Base-by-base conservation (phyloP, 2,797 vertebrate genomes). In the Lycodopsis pacificus region DNA sequence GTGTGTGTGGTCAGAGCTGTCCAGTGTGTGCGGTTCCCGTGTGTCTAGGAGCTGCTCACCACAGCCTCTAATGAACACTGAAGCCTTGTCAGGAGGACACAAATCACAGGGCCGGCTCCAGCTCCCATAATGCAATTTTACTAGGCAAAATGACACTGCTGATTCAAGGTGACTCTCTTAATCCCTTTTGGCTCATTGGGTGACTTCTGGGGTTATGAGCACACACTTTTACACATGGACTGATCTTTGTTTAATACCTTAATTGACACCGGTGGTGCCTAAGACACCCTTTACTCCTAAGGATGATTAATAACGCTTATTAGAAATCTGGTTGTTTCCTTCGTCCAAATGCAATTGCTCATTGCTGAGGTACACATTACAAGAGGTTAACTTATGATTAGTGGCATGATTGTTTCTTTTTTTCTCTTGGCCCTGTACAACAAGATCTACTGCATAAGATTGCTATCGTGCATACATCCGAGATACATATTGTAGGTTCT, bases 61-160 rank as follows among this genome's bases (percentile, higher is more conserved):
- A 86, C 67, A 86, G 88, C 62, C 90, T 76, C 83, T 94, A 93
- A 94, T 94, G 92, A 93, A 92, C 89, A 89, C 75, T 93, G 92
- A 94, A 93, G 91, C 80, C 89, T 89, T 92, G 92, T 92, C 94
- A 93, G 84, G 91, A 89, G 90, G 88, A 92, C 89, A 94, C 92
- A 93, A 93, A 94, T 94, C 92, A 93, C 90, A 81, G 88, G 81
- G 71, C 91, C 77, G 68, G 85, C 82, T 89, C 91, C 83, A 79
- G 89, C 86, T 92, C 88, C 88, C 87, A 89, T 94, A 93, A 94
- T 92, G 91, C 87, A 92, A 89, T 94, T 93, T 94, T 91, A 91
- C 89, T 86, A 76, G 76, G 76, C 83, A 92, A 91, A 91, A 92
- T 80, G 88, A 91, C 86, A 86, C 74, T 72, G 70, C 84, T 91